phyloP scores from a whole-genome alignment of 2,888 invertebrate genomes.

The Ecliptopera silaceata region DNA sequence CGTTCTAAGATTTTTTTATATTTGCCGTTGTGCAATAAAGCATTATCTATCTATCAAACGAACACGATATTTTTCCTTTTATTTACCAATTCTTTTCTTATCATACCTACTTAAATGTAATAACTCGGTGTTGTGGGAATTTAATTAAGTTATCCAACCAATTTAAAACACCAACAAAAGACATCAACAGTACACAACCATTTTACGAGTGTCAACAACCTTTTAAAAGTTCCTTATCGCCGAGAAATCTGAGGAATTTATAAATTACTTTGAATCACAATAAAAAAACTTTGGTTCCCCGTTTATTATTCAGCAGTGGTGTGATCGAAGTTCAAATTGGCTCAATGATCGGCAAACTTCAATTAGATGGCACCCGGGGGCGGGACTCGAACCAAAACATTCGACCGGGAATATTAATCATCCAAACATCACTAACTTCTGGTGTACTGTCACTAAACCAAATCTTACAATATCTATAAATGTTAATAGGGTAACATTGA shows the following conservation, averaged over 20 bases:
- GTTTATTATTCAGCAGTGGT: constrained; percentile 37
- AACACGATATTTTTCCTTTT: too few relatives aligned
- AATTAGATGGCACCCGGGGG: constrained; percentile 33
- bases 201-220: constrained; percentile 28
- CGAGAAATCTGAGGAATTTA: constrained; percentile 32
- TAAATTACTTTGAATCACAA: constrained; percentile 30
- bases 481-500: too few relatives aligned
- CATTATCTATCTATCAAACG: too few relatives aligned
- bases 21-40: too few relatives aligned
- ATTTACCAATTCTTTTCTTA: too few relatives aligned
- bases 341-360: constrained; percentile 36
- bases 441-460: too few relatives aligned
- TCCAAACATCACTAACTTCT: constrained; percentile 26
- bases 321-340: constrained; percentile 36
- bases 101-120: too few relatives aligned
- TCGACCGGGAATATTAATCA: constrained; percentile 26
- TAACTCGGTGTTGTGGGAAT: too few relatives aligned
- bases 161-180: not conserved
- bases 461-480: too few relatives aligned
- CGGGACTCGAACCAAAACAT: constrained; percentile 27
- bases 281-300: constrained; percentile 28
- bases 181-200: constrained; percentile 9
- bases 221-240: constrained; percentile 32
- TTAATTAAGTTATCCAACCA: too few relatives aligned
- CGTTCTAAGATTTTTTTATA: too few relatives aligned